A percentile compares a stretch with the other conserved stretches of the same genome.
phyloP scores from a whole-genome alignment of 2,797 vertebrate species.

The Danio aesculapii region DNA sequence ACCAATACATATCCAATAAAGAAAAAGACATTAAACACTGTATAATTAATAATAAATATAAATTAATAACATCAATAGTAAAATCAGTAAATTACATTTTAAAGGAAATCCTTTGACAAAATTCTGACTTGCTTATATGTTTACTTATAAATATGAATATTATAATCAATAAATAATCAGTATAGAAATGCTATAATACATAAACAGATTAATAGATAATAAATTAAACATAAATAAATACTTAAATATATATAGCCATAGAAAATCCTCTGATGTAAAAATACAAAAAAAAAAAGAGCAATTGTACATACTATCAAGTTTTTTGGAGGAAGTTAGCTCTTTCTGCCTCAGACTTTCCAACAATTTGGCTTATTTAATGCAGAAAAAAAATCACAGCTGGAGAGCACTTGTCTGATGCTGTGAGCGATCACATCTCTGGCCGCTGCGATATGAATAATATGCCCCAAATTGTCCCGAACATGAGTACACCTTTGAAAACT shows the following conservation, averaged over 20 bases:
- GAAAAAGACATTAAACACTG: too few relatives aligned
- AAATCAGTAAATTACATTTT: too few relatives aligned
- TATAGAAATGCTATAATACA: too few relatives aligned
- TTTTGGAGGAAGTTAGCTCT: slow-evolving; percentile 54
- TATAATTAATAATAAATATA: neutral
- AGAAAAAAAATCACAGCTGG: slow-evolving; percentile 58
- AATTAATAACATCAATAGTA: neutral
- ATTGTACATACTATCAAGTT: neutral
- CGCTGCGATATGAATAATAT: slow-evolving; percentile 64
- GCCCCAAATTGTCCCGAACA: slow-evolving; percentile 57
- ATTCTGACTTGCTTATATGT: too few relatives aligned
- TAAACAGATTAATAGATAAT: too few relatives aligned
- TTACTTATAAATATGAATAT: too few relatives aligned
- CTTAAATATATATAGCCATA: too few relatives aligned
- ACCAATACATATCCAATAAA: too few relatives aligned
- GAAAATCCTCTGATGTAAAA: too few relatives aligned
- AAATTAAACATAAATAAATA: too few relatives aligned
- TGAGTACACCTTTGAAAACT: slow-evolving; percentile 51
- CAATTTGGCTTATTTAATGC: slow-evolving; percentile 64
- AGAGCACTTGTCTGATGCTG: slow-evolving; percentile 58
- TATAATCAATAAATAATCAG: too few relatives aligned
- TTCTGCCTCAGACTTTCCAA: slow-evolving; percentile 58
- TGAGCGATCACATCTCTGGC: slow-evolving; percentile 58
- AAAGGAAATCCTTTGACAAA: too few relatives aligned
- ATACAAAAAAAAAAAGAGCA: neutral